These are phyloP conservation scores for Cyclura pinguis DNA, from an alignment of 2,797 vertebrate species.

Conservation along the genomic window DNA sequence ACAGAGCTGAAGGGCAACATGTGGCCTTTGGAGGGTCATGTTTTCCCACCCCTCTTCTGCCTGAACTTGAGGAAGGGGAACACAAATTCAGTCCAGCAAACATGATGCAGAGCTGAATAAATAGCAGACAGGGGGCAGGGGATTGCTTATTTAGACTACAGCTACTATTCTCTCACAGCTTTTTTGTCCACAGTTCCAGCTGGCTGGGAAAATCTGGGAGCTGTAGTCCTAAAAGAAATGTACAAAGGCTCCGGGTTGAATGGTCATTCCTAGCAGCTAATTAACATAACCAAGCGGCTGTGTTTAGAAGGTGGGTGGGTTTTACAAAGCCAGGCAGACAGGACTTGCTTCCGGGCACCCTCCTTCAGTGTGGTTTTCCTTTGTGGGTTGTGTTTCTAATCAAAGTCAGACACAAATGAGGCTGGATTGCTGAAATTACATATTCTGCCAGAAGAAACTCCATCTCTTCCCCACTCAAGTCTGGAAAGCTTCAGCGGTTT, in stretches of 20 bases:
- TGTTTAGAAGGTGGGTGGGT: background rate
- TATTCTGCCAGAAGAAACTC: conserved; percentile 55
- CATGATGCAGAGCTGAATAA: background rate
- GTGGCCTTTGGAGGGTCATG: too few species aligned
- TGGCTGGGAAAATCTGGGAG: too few species aligned
- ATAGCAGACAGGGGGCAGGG: too few species aligned
- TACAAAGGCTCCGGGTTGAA: background rate
- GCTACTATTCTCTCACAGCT: too few species aligned
- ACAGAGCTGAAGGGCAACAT: too few species aligned
- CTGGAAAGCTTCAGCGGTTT: conserved; percentile 64
- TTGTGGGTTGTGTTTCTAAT: conserved; percentile 24
- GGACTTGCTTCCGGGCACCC: background rate
- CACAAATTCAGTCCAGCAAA: background rate
- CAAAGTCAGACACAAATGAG: conserved; percentile 58
- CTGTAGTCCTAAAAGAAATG: too few species aligned
- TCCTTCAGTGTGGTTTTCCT: background rate
- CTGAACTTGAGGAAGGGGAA: too few species aligned
- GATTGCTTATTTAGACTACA: too few species aligned
- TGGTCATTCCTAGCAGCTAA: background rate
- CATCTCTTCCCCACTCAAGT: conserved; percentile 43
- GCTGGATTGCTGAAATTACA: conserved; percentile 62
- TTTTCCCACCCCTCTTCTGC: too few species aligned
- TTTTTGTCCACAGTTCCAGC: too few species aligned
- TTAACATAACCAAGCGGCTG: background rate
- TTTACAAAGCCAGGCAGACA: background rate